These are phyloP conservation scores for Lysandra bellargus DNA, from an alignment of 2,888 invertebrate genomes.

Conservation along the genomic window DNA sequence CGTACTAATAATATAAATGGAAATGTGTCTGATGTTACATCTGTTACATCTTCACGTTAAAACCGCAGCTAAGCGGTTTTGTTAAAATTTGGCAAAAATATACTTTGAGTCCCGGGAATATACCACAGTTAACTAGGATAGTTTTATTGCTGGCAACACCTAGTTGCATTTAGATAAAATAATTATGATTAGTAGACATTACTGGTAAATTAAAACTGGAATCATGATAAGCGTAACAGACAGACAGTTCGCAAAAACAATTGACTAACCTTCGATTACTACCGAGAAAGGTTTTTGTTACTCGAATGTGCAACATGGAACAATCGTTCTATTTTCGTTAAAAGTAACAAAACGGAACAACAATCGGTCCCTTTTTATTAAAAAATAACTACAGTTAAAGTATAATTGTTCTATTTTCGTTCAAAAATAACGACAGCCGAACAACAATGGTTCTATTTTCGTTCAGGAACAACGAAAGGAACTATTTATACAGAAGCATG, in stretches of 20 bases:
- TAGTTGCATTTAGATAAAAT: neutral
- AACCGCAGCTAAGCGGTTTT: too few relatives aligned
- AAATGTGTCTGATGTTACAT: too few relatives aligned
- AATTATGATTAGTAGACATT: too few relatives aligned
- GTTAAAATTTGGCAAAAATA: too few relatives aligned
- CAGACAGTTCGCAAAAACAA: conserved; percentile 10
- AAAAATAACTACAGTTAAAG: too few relatives aligned
- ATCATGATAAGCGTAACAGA: neutral
- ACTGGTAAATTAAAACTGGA: neutral
- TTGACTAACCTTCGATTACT: conserved; percentile 17
- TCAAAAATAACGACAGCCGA: neutral
- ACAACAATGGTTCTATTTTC: neutral
- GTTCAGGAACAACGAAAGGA: neutral
- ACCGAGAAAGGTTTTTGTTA: conserved; percentile 8
- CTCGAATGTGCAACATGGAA: neutral
- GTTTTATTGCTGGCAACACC: too few relatives aligned
- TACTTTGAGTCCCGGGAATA: too few relatives aligned
- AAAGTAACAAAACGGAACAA: neutral
- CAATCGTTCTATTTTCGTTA: neutral
- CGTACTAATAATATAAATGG: too few relatives aligned
- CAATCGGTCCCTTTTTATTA: neutral
- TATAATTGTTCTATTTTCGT: neutral
- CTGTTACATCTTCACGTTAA: too few relatives aligned
- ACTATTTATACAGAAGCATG: neutral
- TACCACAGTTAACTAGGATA: too few relatives aligned